Conservation (phyloP, 2,797 vertebrate genomes). For the Hylomyscus alleni region DNA sequence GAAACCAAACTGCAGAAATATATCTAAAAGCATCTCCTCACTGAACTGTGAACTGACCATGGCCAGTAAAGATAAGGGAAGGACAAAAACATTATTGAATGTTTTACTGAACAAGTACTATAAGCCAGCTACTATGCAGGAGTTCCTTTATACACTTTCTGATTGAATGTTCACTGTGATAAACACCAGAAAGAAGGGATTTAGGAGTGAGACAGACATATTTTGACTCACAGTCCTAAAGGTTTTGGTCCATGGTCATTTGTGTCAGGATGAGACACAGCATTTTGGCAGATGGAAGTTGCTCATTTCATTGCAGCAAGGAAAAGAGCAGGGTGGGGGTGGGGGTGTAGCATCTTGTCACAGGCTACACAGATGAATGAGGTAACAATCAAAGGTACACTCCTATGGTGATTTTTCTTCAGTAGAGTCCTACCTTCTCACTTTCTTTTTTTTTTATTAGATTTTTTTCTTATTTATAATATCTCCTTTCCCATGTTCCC, state of each 20-base stretch:
- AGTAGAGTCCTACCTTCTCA: background rate
- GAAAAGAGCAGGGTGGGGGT: too few species aligned
- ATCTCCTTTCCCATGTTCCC: too few species aligned
- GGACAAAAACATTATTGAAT: background rate
- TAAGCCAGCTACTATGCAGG: background rate
- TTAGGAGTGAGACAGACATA: background rate
- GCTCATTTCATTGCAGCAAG: background rate
- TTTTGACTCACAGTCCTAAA: background rate
- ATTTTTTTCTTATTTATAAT: too few species aligned
- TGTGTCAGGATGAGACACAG: background rate
- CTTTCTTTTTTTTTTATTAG: background rate
- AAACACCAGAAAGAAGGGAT: background rate
- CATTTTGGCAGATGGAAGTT: background rate
- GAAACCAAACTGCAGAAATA: background rate
- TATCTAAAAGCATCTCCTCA: background rate
- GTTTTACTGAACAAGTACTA: constrained; percentile 4
- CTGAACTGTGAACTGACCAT: background rate
- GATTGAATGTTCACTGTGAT: background rate
- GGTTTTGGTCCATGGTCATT: background rate
- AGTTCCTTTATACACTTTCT: background rate
- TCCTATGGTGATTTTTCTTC: background rate
- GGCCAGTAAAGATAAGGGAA: background rate
- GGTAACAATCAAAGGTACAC: background rate
- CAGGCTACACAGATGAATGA: background rate
- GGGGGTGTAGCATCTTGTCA: background rate